phyloP scores from a whole-genome alignment of 2,888 invertebrate genomes.

The Tetramorium bicarinatum region DNA sequence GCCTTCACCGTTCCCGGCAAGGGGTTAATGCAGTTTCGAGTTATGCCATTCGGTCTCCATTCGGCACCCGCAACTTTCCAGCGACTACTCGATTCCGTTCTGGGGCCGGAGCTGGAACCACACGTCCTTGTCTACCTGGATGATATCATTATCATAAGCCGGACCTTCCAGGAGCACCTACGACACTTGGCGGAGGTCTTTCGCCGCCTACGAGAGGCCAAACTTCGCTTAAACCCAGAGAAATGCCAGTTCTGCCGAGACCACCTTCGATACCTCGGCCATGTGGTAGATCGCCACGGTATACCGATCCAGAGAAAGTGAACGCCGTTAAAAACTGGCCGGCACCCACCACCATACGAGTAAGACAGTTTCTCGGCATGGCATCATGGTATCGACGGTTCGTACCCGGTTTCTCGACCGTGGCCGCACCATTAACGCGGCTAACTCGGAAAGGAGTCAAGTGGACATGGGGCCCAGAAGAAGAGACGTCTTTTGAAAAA shows the following conservation, averaged over 20 bases:
- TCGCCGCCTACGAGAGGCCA: background rate
- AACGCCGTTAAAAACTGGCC: background rate
- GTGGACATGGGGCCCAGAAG: too few relatives aligned
- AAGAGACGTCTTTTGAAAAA: too few relatives aligned
- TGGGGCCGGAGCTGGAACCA: background rate
- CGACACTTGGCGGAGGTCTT: accelerated
- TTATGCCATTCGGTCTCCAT: background rate
- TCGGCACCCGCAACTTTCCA: background rate
- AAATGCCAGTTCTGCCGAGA: background rate
- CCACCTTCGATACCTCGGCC: background rate
- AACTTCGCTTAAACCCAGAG: background rate
- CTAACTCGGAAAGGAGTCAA: background rate
- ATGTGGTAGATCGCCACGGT: background rate
- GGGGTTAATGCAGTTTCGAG: background rate
- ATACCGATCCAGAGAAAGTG: background rate
- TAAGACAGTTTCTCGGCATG: background rate
- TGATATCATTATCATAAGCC: background rate
- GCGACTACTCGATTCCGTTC: background rate
- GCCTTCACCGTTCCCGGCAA: background rate
- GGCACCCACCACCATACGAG: background rate
- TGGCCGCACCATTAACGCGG: background rate
- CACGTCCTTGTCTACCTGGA: background rate
- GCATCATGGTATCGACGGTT: background rate
- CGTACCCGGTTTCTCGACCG: accelerated
- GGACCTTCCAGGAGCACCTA: background rate